Base-by-base conservation (phyloP, 2,113 vertebrate species). In the Mobula birostris region DNA sequence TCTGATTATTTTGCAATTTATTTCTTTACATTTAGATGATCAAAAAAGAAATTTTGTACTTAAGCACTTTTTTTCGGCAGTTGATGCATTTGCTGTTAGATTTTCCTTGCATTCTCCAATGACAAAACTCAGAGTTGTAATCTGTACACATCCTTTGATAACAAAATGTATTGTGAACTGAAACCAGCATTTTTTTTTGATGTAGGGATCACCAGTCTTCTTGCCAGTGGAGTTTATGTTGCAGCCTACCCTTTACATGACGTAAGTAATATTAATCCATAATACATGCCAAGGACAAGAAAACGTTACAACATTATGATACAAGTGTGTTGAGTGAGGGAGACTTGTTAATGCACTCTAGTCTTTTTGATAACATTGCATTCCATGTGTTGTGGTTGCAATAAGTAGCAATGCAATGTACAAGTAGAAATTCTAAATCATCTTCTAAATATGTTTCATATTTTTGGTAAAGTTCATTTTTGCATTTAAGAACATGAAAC, bases 161-260 rank as follows among this genome's bases (percentile, higher is more conserved):
- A 48, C 48, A 48, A 48, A 48, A 48, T 48, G 3, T 2, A 1
- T 4, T 48, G 1, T 48, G 48, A 48, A 48, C 27, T 48, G 79
- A 17, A 56, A 79, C 24, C 29, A 11, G 70, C n/a, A 27, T 79
- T 32, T 95, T 95, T 95, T 94, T 94, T 48, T 96, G 94, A 96
- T 94, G 79, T 96, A 99, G 99, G 99, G 91, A 98, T 99, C 95
- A 98, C 98, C 94, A 99, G 98, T 95, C 97, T 99, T 77, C 97
- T 99, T 94, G 99, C 98, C 96, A 98, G 97, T 14, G 97, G 97
- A 17, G 96, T 98, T 94, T 99, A 99, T 96, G 98, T 97, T 0
- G 97, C 98, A 14, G 98, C 98, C 0, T 99, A 98, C 96, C 98
- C 99, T 0, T 95, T 98, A 94, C 99, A 99, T 94, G 99, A 99